These are phyloP conservation scores for Echinometra lucunter DNA, from an alignment of 53 echinoderm and acorn worm genomes.

Conservation along the genomic window DNA sequence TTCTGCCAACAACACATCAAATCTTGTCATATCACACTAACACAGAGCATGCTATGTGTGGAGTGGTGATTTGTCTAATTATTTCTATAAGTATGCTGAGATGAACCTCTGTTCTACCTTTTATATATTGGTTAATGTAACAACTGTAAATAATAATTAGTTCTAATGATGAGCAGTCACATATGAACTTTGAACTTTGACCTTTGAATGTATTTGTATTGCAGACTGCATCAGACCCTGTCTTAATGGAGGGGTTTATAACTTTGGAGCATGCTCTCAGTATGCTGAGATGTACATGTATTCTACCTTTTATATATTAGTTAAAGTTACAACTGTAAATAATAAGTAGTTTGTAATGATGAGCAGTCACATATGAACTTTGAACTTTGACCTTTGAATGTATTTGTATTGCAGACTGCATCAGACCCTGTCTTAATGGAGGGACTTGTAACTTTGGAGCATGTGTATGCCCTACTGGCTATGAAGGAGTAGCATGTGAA, in stretches of 20 bases:
- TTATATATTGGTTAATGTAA: not conserved
- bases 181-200: not conserved
- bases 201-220: not conserved
- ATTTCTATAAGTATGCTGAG: too few species aligned
- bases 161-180: too few species aligned
- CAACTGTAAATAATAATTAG: not conserved
- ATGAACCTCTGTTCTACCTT: not conserved
- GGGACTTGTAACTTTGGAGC: constrained; percentile 78
- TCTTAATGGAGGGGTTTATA: constrained; percentile 76
- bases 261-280: constrained; percentile 80
- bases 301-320: not conserved
- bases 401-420: constrained; percentile 68
- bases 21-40: too few species aligned
- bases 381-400: not conserved
- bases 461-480: constrained; percentile 74
- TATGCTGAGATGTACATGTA: too few species aligned
- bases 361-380: not conserved
- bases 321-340: not conserved
- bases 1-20: too few species aligned
- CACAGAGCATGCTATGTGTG: too few species aligned
- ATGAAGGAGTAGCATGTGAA: constrained; percentile 70
- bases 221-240: constrained; percentile 79
- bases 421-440: constrained; percentile 76
- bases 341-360: not conserved
- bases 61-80: too few species aligned